These are phyloP conservation scores for Seira ritae DNA, from an alignment of 2,888 invertebrate species.

Conservation along the genomic window DNA sequence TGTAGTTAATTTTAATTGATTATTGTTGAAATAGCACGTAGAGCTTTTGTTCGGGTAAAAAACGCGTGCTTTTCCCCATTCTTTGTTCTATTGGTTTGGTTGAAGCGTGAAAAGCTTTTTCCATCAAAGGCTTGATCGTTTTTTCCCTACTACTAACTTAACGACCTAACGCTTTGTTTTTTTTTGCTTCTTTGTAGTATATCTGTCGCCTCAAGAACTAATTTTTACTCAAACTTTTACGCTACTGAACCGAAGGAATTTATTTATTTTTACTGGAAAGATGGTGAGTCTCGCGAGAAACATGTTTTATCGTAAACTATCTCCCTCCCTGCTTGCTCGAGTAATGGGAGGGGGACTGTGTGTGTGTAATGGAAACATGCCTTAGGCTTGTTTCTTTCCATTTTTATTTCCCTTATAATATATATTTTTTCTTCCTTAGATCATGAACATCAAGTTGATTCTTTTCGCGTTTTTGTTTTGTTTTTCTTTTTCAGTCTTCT, in stretches of 20 bases:
- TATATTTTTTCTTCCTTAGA: background rate
- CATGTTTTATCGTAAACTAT: constrained; percentile 1
- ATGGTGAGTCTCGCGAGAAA: background rate
- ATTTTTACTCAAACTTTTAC: constrained; percentile 1
- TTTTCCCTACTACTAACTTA: background rate
- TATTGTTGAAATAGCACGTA: too few relatives aligned
- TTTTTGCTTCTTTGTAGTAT: background rate
- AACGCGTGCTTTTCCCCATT: too few relatives aligned
- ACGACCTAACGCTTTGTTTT: background rate
- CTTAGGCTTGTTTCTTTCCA: background rate
- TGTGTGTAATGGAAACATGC: background rate
- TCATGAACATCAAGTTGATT: constrained; percentile 6
- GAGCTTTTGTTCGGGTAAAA: too few relatives aligned
- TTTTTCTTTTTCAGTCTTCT: constrained; percentile 36
- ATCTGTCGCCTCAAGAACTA: constrained; percentile 4
- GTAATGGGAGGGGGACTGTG: background rate
- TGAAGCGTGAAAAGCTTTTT: too few relatives aligned
- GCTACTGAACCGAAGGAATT: constrained; percentile 11
- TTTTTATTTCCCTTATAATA: background rate
- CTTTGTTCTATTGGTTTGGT: too few relatives aligned
- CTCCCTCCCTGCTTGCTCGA: background rate
- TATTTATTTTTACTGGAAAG: constrained; percentile 5
- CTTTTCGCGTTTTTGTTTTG: background rate
- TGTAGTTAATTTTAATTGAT: background rate
- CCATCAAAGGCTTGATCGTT: too few relatives aligned